phyloP scores from a whole-genome alignment of 2,888 invertebrate genomes.

The Nephrotoma flavescens region DNA sequence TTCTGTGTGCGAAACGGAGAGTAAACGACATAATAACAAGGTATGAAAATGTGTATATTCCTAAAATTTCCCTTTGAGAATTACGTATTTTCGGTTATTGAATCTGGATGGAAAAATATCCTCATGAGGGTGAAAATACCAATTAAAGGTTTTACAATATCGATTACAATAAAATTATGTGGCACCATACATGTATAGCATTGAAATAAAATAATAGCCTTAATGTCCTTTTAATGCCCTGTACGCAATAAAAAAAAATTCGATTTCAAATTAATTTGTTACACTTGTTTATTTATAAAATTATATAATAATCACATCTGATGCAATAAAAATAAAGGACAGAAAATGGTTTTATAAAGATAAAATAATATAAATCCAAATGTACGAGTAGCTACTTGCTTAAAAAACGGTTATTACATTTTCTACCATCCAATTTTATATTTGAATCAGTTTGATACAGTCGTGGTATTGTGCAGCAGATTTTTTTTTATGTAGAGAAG shows the following conservation, averaged over 20 bases:
- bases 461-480: neutral
- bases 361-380: neutral
- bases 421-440: neutral
- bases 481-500: neutral
- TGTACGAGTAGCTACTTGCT: neutral
- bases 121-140: neutral
- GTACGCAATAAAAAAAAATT: neutral
- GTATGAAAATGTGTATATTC: neutral
- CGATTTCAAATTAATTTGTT: neutral
- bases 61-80: slow-evolving; percentile 1
- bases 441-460: neutral
- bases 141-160: slow-evolving; percentile 29
- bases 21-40: neutral
- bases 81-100: neutral
- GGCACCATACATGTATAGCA: neutral
- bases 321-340: neutral
- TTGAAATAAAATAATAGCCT: neutral
- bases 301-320: neutral
- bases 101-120: neutral
- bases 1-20: neutral
- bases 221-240: neutral
- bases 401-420: neutral
- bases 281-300: slow-evolving; percentile 1
- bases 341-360: neutral
- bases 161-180: slow-evolving; percentile 30